Evolutionary conservation across 2,797 vertebrate genomes (phyloP), one percentile per base, ranked within the genome.

Genomic region (Mastacembelus armatus): DNA sequence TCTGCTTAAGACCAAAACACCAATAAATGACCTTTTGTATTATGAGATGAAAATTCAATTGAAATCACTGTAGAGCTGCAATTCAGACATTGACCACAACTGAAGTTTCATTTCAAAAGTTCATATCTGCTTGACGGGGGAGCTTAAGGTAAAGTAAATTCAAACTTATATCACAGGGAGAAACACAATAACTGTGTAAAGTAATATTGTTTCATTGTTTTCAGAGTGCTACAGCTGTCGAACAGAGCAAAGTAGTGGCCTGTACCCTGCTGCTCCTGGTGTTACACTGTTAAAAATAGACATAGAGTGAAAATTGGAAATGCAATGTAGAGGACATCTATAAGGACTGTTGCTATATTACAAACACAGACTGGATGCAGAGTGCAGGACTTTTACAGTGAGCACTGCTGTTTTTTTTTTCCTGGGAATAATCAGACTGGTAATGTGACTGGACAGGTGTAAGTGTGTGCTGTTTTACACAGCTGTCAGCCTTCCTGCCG

Each of bases 371-470:
- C 8, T 15, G 60, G 56, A 69, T 50, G 66, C 65, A 33, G 70
- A 52, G 38, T 35, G 58, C 61, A 30, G 36, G 67, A 69, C 57
- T 45, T 78, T 50, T 55, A 32, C 56, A 47, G 59, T 24, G 52
- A 69, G 48, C 38, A 4, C 70, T 64, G 77, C 84, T 66, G 81
- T 84, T 74, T 73, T 56, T 82, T 75, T 74, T 82, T 75, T 74
- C 27, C 48, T 10, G 54, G 65, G 66, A 89, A 77, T 83, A 80
- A 91, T 89, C 50, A 30, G 57, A 69, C 44, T 45, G 21, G 48
- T 89, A 71, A 91, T 84, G 76, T 32, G 83, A 83, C 47, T 14
- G 55, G 90, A 91, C 88, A 90, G 83, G 86, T 89, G 83, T 61
- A 70, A 88, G 81, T 33, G 77, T 71, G 87, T 45, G 74, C 67